A percentile compares a stretch with the other conserved stretches of the same genome.
Conservation (phyloP, 2,888 invertebrate genomes). For the Polyploca ridens region DNA sequence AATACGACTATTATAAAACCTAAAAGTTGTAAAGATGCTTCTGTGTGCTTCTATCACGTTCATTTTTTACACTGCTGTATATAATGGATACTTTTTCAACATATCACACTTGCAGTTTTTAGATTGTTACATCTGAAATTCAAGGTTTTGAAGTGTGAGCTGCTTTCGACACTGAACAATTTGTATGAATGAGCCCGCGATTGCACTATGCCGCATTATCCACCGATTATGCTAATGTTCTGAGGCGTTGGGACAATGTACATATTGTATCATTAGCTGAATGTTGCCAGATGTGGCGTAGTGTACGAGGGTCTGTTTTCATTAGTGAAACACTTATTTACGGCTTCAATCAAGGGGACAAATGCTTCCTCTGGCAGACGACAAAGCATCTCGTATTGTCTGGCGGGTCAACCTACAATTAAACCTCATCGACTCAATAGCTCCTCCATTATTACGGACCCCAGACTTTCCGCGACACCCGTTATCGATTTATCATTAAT, state of each 20-base stretch:
- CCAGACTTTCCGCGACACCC: neutral
- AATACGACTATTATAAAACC: neutral
- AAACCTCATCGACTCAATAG: neutral
- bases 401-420: conserved; percentile 3
- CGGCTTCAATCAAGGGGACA: conserved; percentile 26
- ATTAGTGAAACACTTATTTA: conserved; percentile 27
- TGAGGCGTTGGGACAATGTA: conserved; percentile 1
- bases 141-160: conserved; percentile 13
- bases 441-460: conserved; percentile 3
- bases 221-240: conserved; percentile 8
- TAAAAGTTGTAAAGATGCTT: conserved; percentile 10
- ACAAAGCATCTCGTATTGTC: conserved; percentile 11
- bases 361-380: conserved; percentile 22
- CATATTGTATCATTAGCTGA: conserved; percentile 5
- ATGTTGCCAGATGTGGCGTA: conserved; percentile 14
- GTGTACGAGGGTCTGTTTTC: conserved; percentile 17
- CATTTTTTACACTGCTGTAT: conserved; percentile 5
- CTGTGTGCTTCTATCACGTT: conserved; percentile 10
- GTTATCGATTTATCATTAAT: neutral
- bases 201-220: conserved; percentile 9
- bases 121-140: neutral
- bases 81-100: neutral
- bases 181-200: neutral
- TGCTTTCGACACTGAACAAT: conserved; percentile 14
- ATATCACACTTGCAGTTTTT: neutral